Conservation (phyloP, 2,888 invertebrate species). For the Alcis repandata region DNA sequence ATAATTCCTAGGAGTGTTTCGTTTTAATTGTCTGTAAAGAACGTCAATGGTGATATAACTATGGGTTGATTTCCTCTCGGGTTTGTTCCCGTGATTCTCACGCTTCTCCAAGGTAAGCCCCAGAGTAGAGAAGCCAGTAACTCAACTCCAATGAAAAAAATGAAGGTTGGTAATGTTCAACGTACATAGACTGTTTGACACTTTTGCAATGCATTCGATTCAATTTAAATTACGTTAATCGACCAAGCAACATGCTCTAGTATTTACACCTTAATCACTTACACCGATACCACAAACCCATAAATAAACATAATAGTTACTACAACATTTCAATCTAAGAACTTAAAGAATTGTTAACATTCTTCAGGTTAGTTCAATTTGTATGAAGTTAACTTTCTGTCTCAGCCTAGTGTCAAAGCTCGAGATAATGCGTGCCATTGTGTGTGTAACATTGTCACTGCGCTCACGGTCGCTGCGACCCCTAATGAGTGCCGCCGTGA, state of each 20-base stretch:
- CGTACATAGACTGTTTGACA: neutral
- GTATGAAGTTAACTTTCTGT: conserved; percentile 26
- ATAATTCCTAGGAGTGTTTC: conserved; percentile 35
- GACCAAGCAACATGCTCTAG: too few species aligned
- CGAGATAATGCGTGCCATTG: conserved; percentile 30
- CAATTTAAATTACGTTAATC: too few species aligned
- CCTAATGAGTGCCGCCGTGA: conserved; percentile 28
- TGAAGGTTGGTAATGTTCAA: neutral
- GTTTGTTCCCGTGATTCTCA: conserved; percentile 41
- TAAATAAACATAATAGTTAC: too few species aligned
- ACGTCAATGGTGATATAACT: conserved; percentile 37
- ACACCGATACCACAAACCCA: too few species aligned
- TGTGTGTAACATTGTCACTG: conserved; percentile 31
- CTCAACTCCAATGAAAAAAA: conserved; percentile 1
- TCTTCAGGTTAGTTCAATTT: neutral
- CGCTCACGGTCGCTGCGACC: conserved; percentile 17
- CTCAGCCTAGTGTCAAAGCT: neutral
- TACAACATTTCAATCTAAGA: too few species aligned
- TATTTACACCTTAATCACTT: too few species aligned
- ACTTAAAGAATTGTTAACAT: too few species aligned
- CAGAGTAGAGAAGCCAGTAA: conserved; percentile 26
- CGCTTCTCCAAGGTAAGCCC: conserved; percentile 47
- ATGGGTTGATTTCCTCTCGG: conserved; percentile 41
- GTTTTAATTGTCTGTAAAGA: conserved; percentile 42
- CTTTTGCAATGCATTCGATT: too few species aligned